These are phyloP conservation scores for Ennomos erosarius DNA, from an alignment of 2,888 invertebrate genomes.

Conservation along the genomic window DNA sequence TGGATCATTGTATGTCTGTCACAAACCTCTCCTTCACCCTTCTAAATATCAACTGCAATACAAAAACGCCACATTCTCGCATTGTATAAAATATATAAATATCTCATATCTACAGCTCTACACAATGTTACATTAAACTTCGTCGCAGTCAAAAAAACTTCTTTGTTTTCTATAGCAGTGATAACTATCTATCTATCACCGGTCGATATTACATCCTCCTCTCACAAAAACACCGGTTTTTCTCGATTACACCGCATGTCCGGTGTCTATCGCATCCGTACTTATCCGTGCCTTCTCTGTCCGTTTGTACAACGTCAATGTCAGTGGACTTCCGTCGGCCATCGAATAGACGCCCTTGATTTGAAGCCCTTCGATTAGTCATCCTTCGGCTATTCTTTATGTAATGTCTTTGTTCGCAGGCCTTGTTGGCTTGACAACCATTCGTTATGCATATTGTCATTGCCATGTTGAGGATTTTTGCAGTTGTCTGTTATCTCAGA, in stretches of 20 bases:
- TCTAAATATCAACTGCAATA: no score
- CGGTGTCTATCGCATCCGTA: slow-evolving; percentile 16
- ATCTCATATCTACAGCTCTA: neutral
- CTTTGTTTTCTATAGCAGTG: neutral
- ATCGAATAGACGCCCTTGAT: slow-evolving; percentile 17
- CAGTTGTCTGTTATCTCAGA: neutral
- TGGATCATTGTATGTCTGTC: no score
- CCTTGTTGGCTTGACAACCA: slow-evolving; percentile 15
- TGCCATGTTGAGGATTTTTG: neutral
- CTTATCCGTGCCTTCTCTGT: slow-evolving; percentile 10
- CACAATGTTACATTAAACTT: no score
- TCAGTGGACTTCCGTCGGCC: slow-evolving; percentile 16
- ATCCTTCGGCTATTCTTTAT: slow-evolving; percentile 15
- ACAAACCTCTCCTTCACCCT: no score
- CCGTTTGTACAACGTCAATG: slow-evolving; percentile 11
- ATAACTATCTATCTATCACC: slow-evolving; percentile 5
- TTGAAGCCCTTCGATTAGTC: slow-evolving; percentile 22
- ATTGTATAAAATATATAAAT: neutral
- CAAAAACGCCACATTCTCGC: no score
- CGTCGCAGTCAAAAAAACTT: neutral
- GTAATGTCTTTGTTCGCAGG: slow-evolving; percentile 16
- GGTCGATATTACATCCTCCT: slow-evolving; percentile 5
- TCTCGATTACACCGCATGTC: slow-evolving; percentile 23
- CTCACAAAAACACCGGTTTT: slow-evolving; percentile 14
- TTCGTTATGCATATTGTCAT: slow-evolving; percentile 4